Percentiles rank a stretch among this genome's conserved stretches.
Evolutionary conservation across 2,113 vertebrate species (phyloP).

Genomic region (Callithrix jacchus): DNA sequence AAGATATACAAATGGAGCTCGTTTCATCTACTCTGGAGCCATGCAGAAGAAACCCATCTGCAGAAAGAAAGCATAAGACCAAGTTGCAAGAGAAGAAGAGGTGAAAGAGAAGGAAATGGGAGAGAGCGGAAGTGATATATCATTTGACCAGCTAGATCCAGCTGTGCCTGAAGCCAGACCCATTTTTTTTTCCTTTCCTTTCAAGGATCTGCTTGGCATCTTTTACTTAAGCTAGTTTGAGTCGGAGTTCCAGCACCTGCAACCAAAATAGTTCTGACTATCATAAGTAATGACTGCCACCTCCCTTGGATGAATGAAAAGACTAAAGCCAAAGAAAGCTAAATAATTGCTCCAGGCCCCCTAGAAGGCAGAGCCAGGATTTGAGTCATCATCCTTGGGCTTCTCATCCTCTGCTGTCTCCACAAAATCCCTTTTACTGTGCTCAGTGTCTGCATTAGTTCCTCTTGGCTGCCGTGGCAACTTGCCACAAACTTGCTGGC

Average conservation of each 20-base stretch:
- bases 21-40: neutral
- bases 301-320: accelerated
- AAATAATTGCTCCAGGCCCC: accelerated
- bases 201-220: neutral
- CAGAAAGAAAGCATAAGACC: neutral
- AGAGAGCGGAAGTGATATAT: too few relatives aligned
- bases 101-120: neutral
- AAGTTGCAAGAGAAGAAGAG: neutral
- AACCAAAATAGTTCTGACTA: neutral
- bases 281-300: neutral
- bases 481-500: neutral
- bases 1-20: accelerated
- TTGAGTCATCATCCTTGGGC: neutral
- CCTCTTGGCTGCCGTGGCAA: neutral
- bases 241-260: neutral
- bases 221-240: neutral
- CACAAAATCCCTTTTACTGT: accelerated
- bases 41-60: neutral
- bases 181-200: neutral
- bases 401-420: neutral
- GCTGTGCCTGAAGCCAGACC: neutral
- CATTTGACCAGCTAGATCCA: neutral
- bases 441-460: neutral
- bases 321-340: neutral
- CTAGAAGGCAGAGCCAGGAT: neutral